phyloP scores from a whole-genome alignment of 2,888 invertebrate species.

The Sympetrum striolatum region DNA sequence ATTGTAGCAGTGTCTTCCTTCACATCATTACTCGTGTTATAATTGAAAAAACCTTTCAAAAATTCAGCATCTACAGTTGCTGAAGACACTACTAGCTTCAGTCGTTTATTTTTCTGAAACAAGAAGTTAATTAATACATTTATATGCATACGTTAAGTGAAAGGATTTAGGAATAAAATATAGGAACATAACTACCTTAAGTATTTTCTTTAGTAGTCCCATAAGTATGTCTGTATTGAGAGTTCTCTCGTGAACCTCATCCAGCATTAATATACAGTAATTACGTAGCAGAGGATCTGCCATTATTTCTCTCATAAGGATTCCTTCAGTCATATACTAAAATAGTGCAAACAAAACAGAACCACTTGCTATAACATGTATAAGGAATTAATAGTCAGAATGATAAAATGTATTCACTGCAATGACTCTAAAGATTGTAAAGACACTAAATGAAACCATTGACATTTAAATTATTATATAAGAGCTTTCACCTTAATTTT shows the following conservation, averaged over 20 bases:
- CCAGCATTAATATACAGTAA: conserved; percentile 87
- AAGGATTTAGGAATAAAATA: background rate
- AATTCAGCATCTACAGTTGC: conserved; percentile 95
- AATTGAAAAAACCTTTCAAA: conserved; percentile 79
- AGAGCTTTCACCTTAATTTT: conserved; percentile 71
- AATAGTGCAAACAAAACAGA: conserved; percentile 50
- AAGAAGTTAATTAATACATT: background rate
- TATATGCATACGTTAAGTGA: background rate
- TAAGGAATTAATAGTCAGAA: background rate
- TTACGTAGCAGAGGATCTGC: conserved; percentile 88
- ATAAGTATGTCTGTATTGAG: conserved; percentile 92
- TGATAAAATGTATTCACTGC: too few species aligned
- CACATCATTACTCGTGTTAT: conserved; percentile 56
- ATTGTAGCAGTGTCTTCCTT: conserved; percentile 74
- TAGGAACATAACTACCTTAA: conserved; percentile 73
- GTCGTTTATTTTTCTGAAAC: conserved; percentile 74
- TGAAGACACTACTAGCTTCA: conserved; percentile 89
- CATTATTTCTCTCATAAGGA: conserved; percentile 93
- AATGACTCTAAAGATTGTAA: too few species aligned
- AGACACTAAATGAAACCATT: background rate
- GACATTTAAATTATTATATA: background rate
- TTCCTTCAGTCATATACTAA: conserved; percentile 96
- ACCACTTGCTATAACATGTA: background rate
- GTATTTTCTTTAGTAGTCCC: conserved; percentile 91
- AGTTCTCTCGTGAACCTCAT: conserved; percentile 95